These are phyloP conservation scores for Tangara arthus DNA, from an alignment of 2,797 vertebrate species.

Conservation along the genomic window DNA sequence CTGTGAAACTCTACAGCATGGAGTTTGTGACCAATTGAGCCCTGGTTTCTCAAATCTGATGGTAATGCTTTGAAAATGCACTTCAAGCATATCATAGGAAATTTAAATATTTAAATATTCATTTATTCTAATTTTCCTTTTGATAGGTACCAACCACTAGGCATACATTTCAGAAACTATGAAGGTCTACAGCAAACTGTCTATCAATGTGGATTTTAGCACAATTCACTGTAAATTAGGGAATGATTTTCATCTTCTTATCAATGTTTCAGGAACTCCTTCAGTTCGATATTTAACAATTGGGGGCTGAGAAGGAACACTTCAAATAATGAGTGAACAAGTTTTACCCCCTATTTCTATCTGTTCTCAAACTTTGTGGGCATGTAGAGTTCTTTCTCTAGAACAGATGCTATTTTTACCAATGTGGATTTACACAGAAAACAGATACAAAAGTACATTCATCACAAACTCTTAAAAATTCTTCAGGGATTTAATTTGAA, in stretches of 20 bases:
- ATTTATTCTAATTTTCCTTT: constrained; percentile 77
- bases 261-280: constrained; percentile 55
- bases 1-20: constrained; percentile 23
- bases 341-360: not conserved
- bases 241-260: constrained; percentile 64
- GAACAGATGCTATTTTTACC: not conserved
- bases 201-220: constrained; percentile 57
- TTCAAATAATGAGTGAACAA: constrained; percentile 43
- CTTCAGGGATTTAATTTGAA: not conserved
- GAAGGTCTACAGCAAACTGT: constrained; percentile 64
- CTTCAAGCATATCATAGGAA: constrained; percentile 69
- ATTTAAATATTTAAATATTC: constrained; percentile 83
- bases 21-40: constrained; percentile 53
- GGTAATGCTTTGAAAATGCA: constrained; percentile 72
- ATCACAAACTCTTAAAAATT: not conserved
- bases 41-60: constrained; percentile 66
- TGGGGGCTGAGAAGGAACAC: constrained; percentile 25
- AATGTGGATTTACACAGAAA: not conserved
- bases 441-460: not conserved
- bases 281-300: constrained; percentile 54
- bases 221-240: constrained; percentile 67
- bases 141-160: constrained; percentile 68
- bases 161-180: constrained; percentile 61
- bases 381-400: not conserved
- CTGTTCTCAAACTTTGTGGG: not conserved